Evolutionary conservation across 2,797 vertebrate genomes (phyloP).

Genomic region (Cyclura pinguis): DNA sequence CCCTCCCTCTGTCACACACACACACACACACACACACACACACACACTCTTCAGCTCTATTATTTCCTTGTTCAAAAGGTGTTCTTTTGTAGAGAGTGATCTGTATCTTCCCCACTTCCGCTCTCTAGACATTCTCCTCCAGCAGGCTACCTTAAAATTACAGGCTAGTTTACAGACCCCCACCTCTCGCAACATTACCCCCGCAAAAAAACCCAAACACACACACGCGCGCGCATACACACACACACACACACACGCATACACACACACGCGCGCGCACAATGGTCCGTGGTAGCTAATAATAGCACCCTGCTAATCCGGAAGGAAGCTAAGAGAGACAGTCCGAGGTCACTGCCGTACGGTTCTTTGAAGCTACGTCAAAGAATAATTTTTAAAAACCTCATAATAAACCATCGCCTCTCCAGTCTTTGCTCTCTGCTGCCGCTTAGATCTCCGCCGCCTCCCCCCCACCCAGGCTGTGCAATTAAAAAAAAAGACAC

Average conservation of each 20-base stretch:
- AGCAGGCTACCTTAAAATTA: neutral
- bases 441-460: neutral
- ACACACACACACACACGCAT: too few species aligned
- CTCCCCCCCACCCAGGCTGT: neutral
- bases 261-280: too few species aligned
- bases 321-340: conserved; percentile 42
- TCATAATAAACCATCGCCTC: neutral
- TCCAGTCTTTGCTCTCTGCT: too few species aligned
- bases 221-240: too few species aligned
- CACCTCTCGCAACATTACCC: neutral
- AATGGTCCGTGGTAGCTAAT: conserved; percentile 26
- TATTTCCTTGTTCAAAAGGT: conserved; percentile 2
- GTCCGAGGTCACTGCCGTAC: conserved; percentile 42
- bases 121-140: neutral
- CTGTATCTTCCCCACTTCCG: neutral
- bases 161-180: neutral
- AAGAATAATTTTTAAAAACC: conserved; percentile 9
- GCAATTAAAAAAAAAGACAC: neutral
- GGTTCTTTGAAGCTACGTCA: conserved; percentile 17
- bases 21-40: neutral
- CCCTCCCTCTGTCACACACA: neutral
- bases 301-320: conserved; percentile 34
- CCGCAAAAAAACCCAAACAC: neutral
- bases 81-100: neutral
- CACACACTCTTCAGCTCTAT: neutral